Evolutionary conservation across 1,140 invertebrate genomes (phyloP).

Genomic region (Cylas formicarius): DNA sequence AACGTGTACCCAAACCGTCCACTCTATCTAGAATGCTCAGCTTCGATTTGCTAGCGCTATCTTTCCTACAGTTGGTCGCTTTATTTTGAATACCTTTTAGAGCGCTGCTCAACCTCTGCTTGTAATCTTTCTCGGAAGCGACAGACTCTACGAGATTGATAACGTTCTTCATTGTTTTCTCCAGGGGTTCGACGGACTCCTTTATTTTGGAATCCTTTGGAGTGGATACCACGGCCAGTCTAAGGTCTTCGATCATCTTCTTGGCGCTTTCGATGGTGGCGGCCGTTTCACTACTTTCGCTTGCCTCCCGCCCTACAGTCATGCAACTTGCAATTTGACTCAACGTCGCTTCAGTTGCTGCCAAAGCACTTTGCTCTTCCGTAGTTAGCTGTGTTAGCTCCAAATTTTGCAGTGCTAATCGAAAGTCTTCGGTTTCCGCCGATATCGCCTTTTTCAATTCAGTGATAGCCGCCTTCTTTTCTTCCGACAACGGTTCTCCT

Average conservation of each 20-base stretch:
- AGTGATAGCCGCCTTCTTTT: constrained; percentile 39
- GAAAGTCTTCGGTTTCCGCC: constrained; percentile 41
- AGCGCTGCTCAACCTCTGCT: constrained; percentile 12
- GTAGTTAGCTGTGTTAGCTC: constrained; percentile 10
- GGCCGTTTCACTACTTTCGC: neutral
- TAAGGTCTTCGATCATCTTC: constrained; percentile 32
- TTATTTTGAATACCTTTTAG: constrained; percentile 4
- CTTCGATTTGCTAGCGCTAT: constrained; percentile 15
- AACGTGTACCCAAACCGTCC: constrained; percentile 6
- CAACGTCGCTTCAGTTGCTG: constrained; percentile 28
- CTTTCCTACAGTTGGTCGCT: constrained; percentile 9
- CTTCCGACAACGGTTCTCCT: constrained; percentile 24
- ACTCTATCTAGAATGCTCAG: constrained; percentile 8
- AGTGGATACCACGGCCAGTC: constrained; percentile 31
- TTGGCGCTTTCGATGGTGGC: constrained; percentile 30
- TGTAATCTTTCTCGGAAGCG: constrained; percentile 16
- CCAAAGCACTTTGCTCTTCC: constrained; percentile 30
- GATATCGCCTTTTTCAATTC: constrained; percentile 48
- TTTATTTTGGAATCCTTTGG: constrained; percentile 30
- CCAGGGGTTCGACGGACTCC: constrained; percentile 32
- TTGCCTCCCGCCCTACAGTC: constrained; percentile 1
- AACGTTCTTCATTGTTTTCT: constrained; percentile 38
- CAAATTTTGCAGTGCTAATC: neutral
- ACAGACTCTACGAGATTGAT: constrained; percentile 38
- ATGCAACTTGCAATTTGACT: constrained; percentile 26